Evolutionary conservation across 1,140 invertebrate species (phyloP).

Genomic region (Hylaeus volcanicus): DNA sequence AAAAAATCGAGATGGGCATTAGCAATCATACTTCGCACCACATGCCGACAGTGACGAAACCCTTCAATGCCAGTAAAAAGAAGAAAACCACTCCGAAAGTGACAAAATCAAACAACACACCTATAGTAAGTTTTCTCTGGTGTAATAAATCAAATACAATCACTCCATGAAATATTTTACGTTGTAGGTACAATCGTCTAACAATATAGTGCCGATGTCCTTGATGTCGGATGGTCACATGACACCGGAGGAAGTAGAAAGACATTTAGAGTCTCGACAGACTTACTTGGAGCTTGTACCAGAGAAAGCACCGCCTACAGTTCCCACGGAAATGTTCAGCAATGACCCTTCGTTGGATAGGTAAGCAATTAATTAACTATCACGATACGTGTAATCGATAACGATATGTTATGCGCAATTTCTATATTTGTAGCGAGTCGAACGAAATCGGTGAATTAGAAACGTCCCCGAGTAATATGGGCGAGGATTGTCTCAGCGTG

Average conservation of each 20-base stretch:
- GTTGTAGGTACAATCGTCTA: constrained; percentile 70
- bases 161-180: not conserved
- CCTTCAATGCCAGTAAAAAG: constrained; percentile 78
- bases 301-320: constrained; percentile 92
- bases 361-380: constrained; percentile 71
- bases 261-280: constrained; percentile 92
- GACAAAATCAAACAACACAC: constrained; percentile 71
- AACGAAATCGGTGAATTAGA: constrained; percentile 89
- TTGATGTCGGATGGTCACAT: constrained; percentile 89
- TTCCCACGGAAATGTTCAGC: constrained; percentile 95
- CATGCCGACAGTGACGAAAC: constrained; percentile 74
- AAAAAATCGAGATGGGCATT: constrained; percentile 76
- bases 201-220: constrained; percentile 75
- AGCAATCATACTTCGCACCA: constrained; percentile 76
- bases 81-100: constrained; percentile 78
- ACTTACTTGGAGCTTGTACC: constrained; percentile 90
- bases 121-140: constrained; percentile 68
- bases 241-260: constrained; percentile 94
- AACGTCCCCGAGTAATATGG: constrained; percentile 87
- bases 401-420: not conserved
- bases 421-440: constrained; percentile 85
- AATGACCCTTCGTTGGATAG: constrained; percentile 93
- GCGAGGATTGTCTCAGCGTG: constrained; percentile 85
- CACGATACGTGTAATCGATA: not conserved
- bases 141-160: not conserved